phyloP scores from a whole-genome alignment of 1,140 invertebrate species.

The Drosophila ananassae region DNA sequence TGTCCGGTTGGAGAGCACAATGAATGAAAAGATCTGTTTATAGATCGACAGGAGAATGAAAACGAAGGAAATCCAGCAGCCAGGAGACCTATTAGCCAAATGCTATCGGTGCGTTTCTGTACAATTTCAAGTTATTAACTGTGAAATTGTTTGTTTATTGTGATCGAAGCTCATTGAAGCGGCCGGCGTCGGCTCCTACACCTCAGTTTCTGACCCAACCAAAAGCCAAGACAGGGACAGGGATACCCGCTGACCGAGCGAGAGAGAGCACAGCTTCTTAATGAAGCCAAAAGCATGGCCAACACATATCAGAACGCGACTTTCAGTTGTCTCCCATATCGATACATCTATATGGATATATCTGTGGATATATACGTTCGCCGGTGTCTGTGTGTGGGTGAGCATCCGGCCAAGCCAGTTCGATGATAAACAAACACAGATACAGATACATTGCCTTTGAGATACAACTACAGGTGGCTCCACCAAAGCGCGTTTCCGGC shows the following conservation, averaged over 20 bases:
- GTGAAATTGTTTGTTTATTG: constrained; percentile 59
- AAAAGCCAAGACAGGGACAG: constrained; percentile 3
- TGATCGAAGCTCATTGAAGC: constrained; percentile 61
- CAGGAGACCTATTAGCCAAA: constrained; percentile 37
- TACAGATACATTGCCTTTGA: constrained; percentile 13
- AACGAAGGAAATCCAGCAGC: neutral
- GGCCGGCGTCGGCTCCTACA: constrained; percentile 20
- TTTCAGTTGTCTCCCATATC: constrained; percentile 47
- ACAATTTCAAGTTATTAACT: constrained; percentile 69
- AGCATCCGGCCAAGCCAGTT: constrained; percentile 61
- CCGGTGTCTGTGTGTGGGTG: constrained; percentile 31
- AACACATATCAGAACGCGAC: constrained; percentile 43
- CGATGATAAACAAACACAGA: constrained; percentile 41
- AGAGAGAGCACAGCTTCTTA: constrained; percentile 8
- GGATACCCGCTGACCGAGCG: neutral
- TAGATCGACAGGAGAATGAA: neutral
- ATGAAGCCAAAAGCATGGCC: constrained; percentile 37
- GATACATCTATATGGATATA: constrained; percentile 14
- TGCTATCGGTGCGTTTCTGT: constrained; percentile 50
- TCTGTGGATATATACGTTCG: constrained; percentile 14
- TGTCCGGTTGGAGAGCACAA: constrained; percentile 30
- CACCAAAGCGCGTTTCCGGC: constrained; percentile 79
- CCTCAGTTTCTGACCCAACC: constrained; percentile 18
- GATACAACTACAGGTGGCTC: constrained; percentile 65
- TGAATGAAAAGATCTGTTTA: constrained; percentile 67